These are phyloP conservation scores for Calycopis cecrops DNA, from an alignment of 1,140 invertebrate species.

Conservation along the genomic window DNA sequence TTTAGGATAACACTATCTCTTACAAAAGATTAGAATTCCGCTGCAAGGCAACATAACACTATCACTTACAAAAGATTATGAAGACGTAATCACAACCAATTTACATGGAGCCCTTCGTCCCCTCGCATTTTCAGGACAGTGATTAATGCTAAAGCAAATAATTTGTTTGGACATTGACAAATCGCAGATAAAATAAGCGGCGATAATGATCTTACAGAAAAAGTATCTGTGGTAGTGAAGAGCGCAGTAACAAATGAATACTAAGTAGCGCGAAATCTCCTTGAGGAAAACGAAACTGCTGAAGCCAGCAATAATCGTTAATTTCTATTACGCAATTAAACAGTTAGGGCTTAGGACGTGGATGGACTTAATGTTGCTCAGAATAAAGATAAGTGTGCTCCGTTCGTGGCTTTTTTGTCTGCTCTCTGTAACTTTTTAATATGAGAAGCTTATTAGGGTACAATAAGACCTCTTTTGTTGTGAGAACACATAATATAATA, in stretches of 20 bases:
- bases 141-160: constrained; percentile 39
- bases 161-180: constrained; percentile 56
- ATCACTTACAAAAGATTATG: too few relatives aligned
- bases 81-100: too few relatives aligned
- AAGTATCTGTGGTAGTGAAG: constrained; percentile 38
- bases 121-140: constrained; percentile 22
- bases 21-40: too few relatives aligned
- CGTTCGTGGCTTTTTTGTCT: too few relatives aligned
- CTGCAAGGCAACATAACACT: too few relatives aligned
- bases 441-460: too few relatives aligned
- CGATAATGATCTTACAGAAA: constrained; percentile 53
- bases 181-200: constrained; percentile 61
- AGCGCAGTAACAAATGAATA: constrained; percentile 24
- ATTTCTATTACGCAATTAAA: constrained; percentile 11
- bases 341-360: constrained; percentile 3
- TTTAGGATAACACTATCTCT: too few relatives aligned
- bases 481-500: too few relatives aligned
- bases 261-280: neutral
- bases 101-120: too few relatives aligned
- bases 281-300: constrained; percentile 1
- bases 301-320: constrained; percentile 2
- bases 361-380: neutral
- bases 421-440: too few relatives aligned
- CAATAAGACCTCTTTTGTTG: too few relatives aligned
- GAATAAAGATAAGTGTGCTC: too few relatives aligned